Evolutionary conservation across 2,797 vertebrate genomes (phyloP).

Genomic region (Leptatherina wallacei): DNA sequence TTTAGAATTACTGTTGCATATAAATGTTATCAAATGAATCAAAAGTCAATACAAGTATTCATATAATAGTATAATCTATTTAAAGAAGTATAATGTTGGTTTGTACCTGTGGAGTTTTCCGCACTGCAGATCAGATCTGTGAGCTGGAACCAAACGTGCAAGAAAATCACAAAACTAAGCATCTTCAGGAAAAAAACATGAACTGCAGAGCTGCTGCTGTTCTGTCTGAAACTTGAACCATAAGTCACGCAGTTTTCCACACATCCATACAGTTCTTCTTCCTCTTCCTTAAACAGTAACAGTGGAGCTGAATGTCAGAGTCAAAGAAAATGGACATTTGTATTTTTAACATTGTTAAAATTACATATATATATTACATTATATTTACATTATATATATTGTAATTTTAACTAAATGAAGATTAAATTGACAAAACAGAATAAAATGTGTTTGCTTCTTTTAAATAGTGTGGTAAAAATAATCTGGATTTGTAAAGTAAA

Average conservation of each 20-base stretch:
- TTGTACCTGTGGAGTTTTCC: slow-evolving; percentile 41
- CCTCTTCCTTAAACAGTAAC: slow-evolving; percentile 16
- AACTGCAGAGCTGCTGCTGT: slow-evolving; percentile 11
- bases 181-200: slow-evolving; percentile 34
- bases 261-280: neutral
- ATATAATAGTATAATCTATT: no score
- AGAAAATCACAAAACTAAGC: slow-evolving; percentile 17
- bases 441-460: no score
- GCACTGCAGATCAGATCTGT: slow-evolving; percentile 9
- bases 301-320: neutral
- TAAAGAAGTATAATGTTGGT: neutral
- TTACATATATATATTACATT: no score
- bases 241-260: slow-evolving; percentile 6
- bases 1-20: neutral
- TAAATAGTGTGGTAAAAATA: no score
- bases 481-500: no score
- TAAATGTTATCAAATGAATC: neutral
- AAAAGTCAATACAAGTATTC: neutral
- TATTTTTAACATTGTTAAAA: no score
- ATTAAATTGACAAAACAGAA: no score
- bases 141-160: slow-evolving; percentile 32
- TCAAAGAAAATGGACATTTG: neutral
- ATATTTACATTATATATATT: no score
- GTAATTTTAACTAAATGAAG: no score
- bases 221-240: neutral